These are phyloP conservation scores for Nannospalax galili DNA, from an alignment of 2,113 vertebrate species.

Conservation along the genomic window DNA sequence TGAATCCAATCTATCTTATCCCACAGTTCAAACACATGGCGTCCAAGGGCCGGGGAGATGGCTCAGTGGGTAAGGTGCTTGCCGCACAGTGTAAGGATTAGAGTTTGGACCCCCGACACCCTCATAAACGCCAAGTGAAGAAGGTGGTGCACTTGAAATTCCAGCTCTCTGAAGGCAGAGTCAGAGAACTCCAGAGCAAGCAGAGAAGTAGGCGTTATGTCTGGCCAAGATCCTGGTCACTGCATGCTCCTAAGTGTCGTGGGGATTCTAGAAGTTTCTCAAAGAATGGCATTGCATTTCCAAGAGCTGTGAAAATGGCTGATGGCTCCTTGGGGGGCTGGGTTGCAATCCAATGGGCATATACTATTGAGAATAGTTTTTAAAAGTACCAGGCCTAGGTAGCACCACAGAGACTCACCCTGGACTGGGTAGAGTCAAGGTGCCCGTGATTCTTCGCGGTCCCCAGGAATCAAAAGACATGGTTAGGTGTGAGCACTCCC, in stretches of 20 bases:
- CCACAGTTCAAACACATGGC: neutral
- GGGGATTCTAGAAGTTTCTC: neutral
- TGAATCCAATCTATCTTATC: neutral
- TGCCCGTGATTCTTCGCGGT: neutral
- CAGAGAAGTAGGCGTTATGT: too few relatives aligned
- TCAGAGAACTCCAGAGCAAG: neutral
- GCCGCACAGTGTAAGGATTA: neutral
- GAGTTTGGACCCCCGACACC: neutral
- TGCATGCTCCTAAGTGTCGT: neutral
- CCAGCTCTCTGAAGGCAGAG: neutral
- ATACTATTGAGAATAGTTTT: neutral
- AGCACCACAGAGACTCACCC: neutral
- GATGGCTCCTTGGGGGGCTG: too few relatives aligned
- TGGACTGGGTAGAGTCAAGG: neutral
- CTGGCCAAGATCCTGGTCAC: neutral
- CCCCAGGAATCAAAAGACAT: neutral
- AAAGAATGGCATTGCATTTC: fast-evolving
- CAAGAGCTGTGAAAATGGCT: fast-evolving
- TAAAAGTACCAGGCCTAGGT: neutral
- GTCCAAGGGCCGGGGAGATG: neutral
- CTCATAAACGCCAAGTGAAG: neutral
- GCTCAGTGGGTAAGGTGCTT: neutral
- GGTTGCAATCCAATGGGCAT: neutral
- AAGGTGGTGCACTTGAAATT: neutral
- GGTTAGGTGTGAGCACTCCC: neutral